phyloP scores from a whole-genome alignment of 2,797 vertebrate species.

The Epinephelus malabaricus region DNA sequence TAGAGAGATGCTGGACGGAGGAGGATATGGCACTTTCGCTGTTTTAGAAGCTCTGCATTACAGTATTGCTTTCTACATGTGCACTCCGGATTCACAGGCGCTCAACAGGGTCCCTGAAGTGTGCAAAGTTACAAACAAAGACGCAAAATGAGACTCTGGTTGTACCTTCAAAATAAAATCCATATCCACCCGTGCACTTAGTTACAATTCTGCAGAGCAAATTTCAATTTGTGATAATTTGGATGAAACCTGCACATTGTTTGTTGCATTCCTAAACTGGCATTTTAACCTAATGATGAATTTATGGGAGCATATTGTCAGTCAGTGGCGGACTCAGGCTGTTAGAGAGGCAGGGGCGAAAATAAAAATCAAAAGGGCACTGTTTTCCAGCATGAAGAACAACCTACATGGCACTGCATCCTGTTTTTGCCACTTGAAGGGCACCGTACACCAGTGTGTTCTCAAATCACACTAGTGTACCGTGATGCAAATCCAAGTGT shows the following conservation, averaged over 20 bases:
- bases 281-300: neutral
- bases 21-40: neutral
- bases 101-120: slow-evolving; percentile 51
- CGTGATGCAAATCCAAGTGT: no score
- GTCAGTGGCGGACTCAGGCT: no score
- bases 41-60: neutral
- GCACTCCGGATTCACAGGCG: slow-evolving; percentile 1
- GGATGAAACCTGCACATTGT: no score
- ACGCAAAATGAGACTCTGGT: neutral
- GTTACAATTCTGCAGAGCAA: no score
- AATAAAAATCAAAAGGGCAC: no score
- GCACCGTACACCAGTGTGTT: no score
- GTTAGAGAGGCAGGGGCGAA: no score
- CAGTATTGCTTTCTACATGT: slow-evolving; percentile 24
- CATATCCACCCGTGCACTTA: neutral
- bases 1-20: neutral
- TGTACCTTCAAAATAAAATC: slow-evolving; percentile 65
- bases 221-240: neutral
- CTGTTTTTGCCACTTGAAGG: no score
- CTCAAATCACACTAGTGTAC: no score
- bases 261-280: neutral
- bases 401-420: no score
- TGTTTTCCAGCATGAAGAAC: no score
- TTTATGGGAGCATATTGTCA: no score
- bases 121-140: slow-evolving; percentile 33